Evolutionary conservation across 2,888 invertebrate genomes (phyloP), one percentile per base, ranked within the genome.

Genomic region (Euphydryas editha): DNA sequence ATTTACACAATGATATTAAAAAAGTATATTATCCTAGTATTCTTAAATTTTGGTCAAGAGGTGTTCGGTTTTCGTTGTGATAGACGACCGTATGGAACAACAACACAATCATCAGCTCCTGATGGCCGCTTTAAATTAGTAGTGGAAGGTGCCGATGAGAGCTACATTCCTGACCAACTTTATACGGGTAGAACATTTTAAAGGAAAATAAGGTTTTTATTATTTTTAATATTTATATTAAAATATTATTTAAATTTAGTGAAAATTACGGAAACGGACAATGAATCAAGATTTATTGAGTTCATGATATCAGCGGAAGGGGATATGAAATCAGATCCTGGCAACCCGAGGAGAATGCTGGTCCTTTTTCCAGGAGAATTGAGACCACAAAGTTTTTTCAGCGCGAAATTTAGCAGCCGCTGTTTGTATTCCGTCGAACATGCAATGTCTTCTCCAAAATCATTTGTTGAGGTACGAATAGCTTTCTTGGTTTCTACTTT

Each of bases 301-400:
- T 92, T 91, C 74, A 85, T 91, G 81, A 87, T 92, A 84, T 90
- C 91, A 6, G 86, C 83, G 1, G 92, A 92, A 68, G 91, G 90
- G 1, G 90, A 90, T 30, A 72, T 78, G 8, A 86, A 82, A 59
- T 80, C 79, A 1, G 91, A 91, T 59, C 85, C 88, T 0, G 79
- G 78, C 15, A 91, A 90, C 65, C 87, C 89, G 0, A 78, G 90
- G 58, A 77, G 87, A 11, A 71, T 78, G 30, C 67, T 88, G 5
- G 60, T 81, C 0, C 74, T 84, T 56, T 81, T 77, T 37, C 88
- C 91, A 0, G 92, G 92, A 2, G 82, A 87, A 15, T 70, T 92
- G 15, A 78, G 87, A 39, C 90, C 90, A 1, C 78, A 79, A 49
- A 79, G 75, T 15, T 68, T 75, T 0, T 63, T 74, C 1, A 79